Base-by-base conservation (phyloP, 2,113 vertebrate species). In the Heliornis fulica region DNA sequence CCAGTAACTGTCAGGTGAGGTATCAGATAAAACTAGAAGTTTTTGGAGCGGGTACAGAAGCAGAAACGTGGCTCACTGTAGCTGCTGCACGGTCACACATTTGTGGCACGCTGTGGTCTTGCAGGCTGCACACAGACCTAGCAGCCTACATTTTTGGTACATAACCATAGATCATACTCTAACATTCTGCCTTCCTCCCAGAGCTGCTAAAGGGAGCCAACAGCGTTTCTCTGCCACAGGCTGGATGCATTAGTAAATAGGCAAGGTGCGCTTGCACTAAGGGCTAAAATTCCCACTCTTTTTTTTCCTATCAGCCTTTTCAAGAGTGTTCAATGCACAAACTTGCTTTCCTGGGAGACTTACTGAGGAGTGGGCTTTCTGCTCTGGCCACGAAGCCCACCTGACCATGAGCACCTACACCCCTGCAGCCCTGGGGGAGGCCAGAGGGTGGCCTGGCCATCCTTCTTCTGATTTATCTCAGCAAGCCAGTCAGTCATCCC, bases 241-340 rank as follows among this genome's bases (percentile, higher is more conserved):
- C 68, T 66, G 69, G 41, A 40, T 60, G 83, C 9, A 5, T n/a
- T 18, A 70, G 59, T 11, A 61, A 89, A 81, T 4, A 65, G 23
- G 26, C 50, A 93, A 74, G 23, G 45, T 31, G 25, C 0, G 0
- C 23, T 14, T 48, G 23, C 40, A 84, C 50, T 65, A 81, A 64
- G 22, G 63, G 54, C 43, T 65, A 19, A 46, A 80, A 74, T 69
- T 60, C 10, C 53, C n/a, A 16, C 9, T 80, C 26, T 7, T 7
- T 9, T 21, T 71, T 78, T 54, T 48, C 9, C 23, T 19, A 25
- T 36, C 0, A 0, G 40, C 69, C 40, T 36, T 14, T 74, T 36
- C 45, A 41, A n/a, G 40, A 83, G 72, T 0, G 0, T 28, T 69
- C 20, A 29, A 1, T 8, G 16, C 75, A 66, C 46, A 40, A 8